Conservation (phyloP, 2,113 vertebrate species). For the Perccottus glenii region DNA sequence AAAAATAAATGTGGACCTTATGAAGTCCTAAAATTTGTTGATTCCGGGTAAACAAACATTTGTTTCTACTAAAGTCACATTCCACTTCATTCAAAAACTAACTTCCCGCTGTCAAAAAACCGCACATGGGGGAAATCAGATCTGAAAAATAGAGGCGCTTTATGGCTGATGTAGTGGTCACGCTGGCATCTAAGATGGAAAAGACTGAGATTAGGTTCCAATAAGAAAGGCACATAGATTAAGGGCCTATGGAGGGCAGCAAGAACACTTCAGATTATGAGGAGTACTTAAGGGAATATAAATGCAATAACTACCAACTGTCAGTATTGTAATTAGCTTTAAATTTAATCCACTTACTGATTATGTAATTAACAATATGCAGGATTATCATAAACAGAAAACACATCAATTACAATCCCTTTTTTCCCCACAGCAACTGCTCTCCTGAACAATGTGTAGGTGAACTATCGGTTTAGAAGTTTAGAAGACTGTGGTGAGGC, state of each 20-base stretch:
- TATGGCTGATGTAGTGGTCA: constrained; percentile 20
- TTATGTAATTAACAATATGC: no score
- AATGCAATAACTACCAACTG: no score
- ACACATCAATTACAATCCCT: no score
- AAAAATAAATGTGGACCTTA: constrained; percentile 46
- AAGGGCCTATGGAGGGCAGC: no score
- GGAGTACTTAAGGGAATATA: no score
- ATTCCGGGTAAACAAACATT: constrained; percentile 60
- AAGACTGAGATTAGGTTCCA: constrained; percentile 26
- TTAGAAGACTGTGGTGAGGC: no score
- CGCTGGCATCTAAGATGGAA: constrained; percentile 36
- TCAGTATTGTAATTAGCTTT: no score
- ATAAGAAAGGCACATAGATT: constrained; percentile 11
- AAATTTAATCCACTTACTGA: no score
- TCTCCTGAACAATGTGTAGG: no score
- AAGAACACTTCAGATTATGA: background rate
- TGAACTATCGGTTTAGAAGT: no score
- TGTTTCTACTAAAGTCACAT: constrained; percentile 67
- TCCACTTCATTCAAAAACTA: constrained; percentile 37
- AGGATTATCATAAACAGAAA: no score
- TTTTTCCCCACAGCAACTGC: no score
- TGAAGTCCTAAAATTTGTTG: constrained; percentile 43
- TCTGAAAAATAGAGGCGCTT: constrained; percentile 24
- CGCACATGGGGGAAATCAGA: constrained; percentile 31
- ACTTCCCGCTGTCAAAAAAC: constrained; percentile 16